Evolutionary conservation across 2,797 vertebrate species (phyloP), one percentile per base, ranked within the genome.

Genomic region (Dryobates pubescens): DNA sequence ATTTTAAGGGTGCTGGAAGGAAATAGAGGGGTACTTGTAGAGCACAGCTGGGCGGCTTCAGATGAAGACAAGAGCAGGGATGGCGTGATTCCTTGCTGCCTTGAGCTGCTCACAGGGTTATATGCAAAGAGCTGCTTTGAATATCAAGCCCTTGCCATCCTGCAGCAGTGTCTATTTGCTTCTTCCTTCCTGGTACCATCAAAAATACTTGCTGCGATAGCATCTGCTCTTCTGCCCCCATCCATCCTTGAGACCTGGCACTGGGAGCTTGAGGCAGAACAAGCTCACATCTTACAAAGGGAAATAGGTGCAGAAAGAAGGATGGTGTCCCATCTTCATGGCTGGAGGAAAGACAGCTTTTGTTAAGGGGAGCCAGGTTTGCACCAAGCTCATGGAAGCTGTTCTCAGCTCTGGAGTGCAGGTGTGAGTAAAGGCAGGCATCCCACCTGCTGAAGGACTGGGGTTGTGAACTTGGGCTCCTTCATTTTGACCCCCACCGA

Each of bases 31-130:
- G 75, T 79, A 69, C 91, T 96, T 88, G 76, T 81, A 43, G 30
- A 78, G 86, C 91, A 69, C 96, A 97, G 94, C 92, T 96, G 95
- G 79, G 82, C 1, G 1, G 81, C 88, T 94, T 82, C 82, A 90
- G 89, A 92, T 11, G 3, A 89, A 92, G 86, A 87, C 73, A 81
- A 76, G 19, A 72, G 69, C 10, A 0, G 15, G 63, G 67, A 91
- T 79, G 67, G 53, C 58, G 53, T 11, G 36, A 10, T 75, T 83
- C 63, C 89, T 88, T 7, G 0, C 38, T 81, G 75, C 82, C 77
- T 95, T 64, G 74, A 79, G 78, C 82, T 86, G 87, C 45, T 91
- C 88, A 56, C 71, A 56, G 78, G 57, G 17, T 26, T 64, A 24
- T 45, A 72, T 6, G 38, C 47, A 71, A 90, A 84, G 17, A 91